Percentiles rank a stretch among this genome's conserved stretches.
phyloP scores from a whole-genome alignment of 2,797 vertebrate genomes.

The Gobio occitaniae region DNA sequence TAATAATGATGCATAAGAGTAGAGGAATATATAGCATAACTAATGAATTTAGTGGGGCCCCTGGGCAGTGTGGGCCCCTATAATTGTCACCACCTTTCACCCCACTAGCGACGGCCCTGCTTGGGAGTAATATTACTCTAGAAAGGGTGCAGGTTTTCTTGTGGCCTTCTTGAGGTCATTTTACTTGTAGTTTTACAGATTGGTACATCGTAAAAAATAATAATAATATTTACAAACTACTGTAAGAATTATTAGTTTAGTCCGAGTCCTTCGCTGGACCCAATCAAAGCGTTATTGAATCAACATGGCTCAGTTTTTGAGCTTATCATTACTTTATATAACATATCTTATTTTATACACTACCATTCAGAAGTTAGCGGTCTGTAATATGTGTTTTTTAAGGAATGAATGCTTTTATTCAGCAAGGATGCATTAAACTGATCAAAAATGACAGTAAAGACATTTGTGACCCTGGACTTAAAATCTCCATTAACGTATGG shows the following conservation, averaged over 20 bases:
- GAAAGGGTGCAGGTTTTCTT: background rate
- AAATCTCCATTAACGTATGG: too few relatives aligned
- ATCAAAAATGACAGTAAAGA: background rate
- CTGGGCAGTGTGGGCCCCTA: too few relatives aligned
- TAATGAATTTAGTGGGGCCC: too few relatives aligned
- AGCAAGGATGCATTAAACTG: background rate
- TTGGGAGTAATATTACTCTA: background rate
- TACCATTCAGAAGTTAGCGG: background rate
- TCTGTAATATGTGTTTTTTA: background rate
- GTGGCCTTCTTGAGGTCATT: background rate
- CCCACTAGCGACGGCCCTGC: too few relatives aligned
- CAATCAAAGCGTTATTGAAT: background rate
- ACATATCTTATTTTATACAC: background rate
- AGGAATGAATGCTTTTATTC: background rate
- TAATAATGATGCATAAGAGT: too few relatives aligned
- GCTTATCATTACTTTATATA: background rate
- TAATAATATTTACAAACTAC: background rate
- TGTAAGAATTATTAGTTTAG: background rate
- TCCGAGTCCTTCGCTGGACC: background rate
- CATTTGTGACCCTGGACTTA: background rate
- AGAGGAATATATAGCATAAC: too few relatives aligned
- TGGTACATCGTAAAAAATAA: background rate
- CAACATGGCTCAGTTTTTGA: background rate
- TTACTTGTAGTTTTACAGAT: background rate
- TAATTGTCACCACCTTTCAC: too few relatives aligned